These are phyloP conservation scores for Acridotheres tristis DNA, from an alignment of 2,797 vertebrate species.

Conservation along the genomic window DNA sequence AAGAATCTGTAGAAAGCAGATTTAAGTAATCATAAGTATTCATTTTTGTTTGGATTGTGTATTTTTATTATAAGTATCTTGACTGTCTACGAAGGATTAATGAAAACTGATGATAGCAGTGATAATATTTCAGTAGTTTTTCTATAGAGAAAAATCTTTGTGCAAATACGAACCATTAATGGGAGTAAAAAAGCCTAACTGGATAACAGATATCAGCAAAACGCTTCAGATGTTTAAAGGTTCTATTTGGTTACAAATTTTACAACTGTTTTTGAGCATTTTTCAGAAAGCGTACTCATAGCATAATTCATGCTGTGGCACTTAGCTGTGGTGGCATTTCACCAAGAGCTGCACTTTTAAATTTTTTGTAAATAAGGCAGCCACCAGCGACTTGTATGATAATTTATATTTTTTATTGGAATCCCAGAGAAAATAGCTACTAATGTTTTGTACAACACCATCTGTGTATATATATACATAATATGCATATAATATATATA, in stretches of 20 bases:
- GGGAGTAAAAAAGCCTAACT: not conserved
- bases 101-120: not conserved
- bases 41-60: not conserved
- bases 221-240: not conserved
- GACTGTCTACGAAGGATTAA: not conserved
- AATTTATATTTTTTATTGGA: not conserved
- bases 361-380: not conserved
- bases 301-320: not conserved
- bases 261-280: not conserved
- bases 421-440: not conserved
- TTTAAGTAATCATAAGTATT: not conserved
- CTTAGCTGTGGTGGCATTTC: not conserved
- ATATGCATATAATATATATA: no score
- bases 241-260: not conserved
- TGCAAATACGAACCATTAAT: not conserved
- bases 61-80: not conserved
- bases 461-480: not conserved
- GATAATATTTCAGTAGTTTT: not conserved
- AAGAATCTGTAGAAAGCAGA: not conserved
- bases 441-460: not conserved
- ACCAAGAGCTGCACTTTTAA: not conserved
- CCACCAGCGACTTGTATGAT: not conserved
- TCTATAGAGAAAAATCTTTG: not conserved
- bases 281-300: not conserved
- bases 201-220: not conserved